phyloP scores from a whole-genome alignment of 1,140 invertebrate genomes.

The Drosophila lacteicornis region DNA sequence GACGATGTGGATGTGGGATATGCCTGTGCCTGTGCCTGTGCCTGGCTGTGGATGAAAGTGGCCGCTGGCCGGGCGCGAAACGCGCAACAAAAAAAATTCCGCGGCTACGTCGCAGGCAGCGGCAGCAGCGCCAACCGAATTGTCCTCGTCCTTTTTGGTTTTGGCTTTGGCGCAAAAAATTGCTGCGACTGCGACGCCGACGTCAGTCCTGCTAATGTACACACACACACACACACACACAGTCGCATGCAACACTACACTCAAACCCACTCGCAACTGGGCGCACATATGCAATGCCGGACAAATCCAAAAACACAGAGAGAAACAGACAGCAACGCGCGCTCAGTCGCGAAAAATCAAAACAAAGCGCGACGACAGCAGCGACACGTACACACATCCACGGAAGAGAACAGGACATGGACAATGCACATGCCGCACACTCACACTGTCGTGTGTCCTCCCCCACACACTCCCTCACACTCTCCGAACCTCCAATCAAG shows the following conservation, averaged over 20 bases:
- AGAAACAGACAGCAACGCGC: slow-evolving; percentile 65
- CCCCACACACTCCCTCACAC: slow-evolving; percentile 13
- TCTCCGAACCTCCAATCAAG: slow-evolving; percentile 53
- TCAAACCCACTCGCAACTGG: slow-evolving; percentile 24
- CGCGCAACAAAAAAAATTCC: slow-evolving; percentile 50
- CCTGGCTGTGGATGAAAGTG: slow-evolving; percentile 48
- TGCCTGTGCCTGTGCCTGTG: slow-evolving; percentile 8
- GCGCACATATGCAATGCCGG: slow-evolving; percentile 65
- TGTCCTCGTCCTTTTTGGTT: slow-evolving; percentile 77
- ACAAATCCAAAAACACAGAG: slow-evolving; percentile 73
- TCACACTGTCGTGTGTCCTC: not conserved
- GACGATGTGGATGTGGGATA: slow-evolving; percentile 56
- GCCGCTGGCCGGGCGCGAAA: slow-evolving; percentile 46
- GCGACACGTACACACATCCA: slow-evolving; percentile 15
- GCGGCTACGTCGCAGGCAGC: slow-evolving; percentile 45
- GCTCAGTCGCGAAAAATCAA: slow-evolving; percentile 83
- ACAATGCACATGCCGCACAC: slow-evolving; percentile 47
- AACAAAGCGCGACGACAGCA: slow-evolving; percentile 78
- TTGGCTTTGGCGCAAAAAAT: slow-evolving; percentile 68
- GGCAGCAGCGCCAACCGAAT: slow-evolving; percentile 64
- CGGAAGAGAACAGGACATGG: slow-evolving; percentile 25
- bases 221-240: slow-evolving; percentile 52
- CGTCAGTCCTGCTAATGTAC: slow-evolving; percentile 72
- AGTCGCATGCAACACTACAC: slow-evolving; percentile 35
- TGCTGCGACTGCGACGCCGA: slow-evolving; percentile 59